These are phyloP conservation scores for Nowickia ferox DNA, from an alignment of 2,888 invertebrate genomes.

Conservation along the genomic window DNA sequence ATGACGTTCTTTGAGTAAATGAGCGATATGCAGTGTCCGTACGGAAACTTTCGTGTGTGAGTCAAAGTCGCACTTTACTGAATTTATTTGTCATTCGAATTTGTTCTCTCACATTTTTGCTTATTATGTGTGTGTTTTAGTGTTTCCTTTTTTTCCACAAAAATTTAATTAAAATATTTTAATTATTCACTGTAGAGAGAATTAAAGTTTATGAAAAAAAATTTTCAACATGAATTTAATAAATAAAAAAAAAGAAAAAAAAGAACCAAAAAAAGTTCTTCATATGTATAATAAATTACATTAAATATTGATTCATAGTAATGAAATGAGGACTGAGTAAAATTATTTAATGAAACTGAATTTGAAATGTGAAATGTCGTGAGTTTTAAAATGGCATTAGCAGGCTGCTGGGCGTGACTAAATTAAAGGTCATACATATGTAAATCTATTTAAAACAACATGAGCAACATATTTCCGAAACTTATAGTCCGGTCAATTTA, in stretches of 20 bases:
- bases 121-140: not conserved
- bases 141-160: not conserved
- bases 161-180: constrained; percentile 49
- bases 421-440: too few relatives aligned
- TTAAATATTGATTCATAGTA: constrained; percentile 4
- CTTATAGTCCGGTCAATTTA: too few relatives aligned
- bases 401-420: not conserved
- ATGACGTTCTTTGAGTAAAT: too few relatives aligned
- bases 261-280: not conserved
- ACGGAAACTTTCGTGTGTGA: too few relatives aligned
- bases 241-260: not conserved
- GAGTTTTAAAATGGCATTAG: not conserved
- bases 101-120: not conserved
- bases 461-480: too few relatives aligned
- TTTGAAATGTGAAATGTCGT: not conserved
- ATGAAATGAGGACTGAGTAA: not conserved
- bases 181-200: constrained; percentile 15
- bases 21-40: too few relatives aligned
- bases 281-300: not conserved
- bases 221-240: not conserved
- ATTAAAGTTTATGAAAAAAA: not conserved
- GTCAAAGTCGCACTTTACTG: too few relatives aligned
- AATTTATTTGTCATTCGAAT: not conserved
- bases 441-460: too few relatives aligned
- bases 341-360: not conserved